Evolutionary conservation across 2,797 vertebrate species (phyloP), one percentile per base, ranked within the genome.

Genomic region (Fratercula arctica): DNA sequence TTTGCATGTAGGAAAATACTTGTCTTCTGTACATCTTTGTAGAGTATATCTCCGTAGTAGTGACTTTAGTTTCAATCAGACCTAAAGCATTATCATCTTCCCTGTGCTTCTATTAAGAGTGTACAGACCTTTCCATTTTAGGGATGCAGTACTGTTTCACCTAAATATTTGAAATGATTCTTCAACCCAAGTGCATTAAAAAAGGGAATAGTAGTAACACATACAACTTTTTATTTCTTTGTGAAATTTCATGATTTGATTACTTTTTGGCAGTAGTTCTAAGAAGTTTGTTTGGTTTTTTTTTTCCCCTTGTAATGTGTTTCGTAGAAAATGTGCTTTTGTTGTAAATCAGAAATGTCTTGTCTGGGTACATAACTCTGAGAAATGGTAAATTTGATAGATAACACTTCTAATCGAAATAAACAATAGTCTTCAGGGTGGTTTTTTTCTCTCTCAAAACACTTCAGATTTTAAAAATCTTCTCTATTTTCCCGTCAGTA

Each of bases 181-280:
- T 92, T 89, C 61, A 95, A 75, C 70, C 21, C 16, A 92, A 91
- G 54, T 97, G 85, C 98, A 98, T 98, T 98, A 98, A 97, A 98
- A 98, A 98, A 98, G 98, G 98, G 97, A 83, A 97, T 98, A 97
- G 98, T 98, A 94, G 77, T 96, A 96, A 97, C 93, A 81, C 88
- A 97, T 96, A 95, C 57, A 93, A 78, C 90, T 97, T 98, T 98
- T 98, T 97, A 92, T 98, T 98, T 98, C 54, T 91, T 90, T 89
- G 89, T 97, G 96, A 97, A 96, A 96, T 95, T 85, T 95, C 95
- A 97, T 98, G 10, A 96, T 95, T 97, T 94, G 95, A 74, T 98
- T 97, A 92, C 81, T 96, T 96, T 97, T 93, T 96, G 85, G 96
- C 95, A 97, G 83, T 96, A 94, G 92, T 96, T 72, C 90, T 96